A percentile compares a stretch with the other conserved stretches of the same genome.
These are phyloP conservation scores for Brachionus paranguensis DNA, from an alignment of 1,140 invertebrate species.

Conservation along the genomic window DNA sequence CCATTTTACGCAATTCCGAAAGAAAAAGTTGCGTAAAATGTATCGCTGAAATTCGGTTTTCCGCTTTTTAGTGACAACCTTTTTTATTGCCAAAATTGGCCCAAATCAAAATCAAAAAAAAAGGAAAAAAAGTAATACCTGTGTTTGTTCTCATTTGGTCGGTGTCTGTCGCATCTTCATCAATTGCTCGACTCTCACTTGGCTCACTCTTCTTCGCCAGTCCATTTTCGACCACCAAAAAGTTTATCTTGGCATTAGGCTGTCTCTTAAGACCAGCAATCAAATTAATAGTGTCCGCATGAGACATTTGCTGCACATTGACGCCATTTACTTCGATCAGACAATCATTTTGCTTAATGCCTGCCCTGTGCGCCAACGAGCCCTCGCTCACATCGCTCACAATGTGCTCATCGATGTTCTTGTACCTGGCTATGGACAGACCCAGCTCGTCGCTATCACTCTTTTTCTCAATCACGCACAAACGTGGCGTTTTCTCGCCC, in stretches of 20 bases:
- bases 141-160: too few relatives aligned
- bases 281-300: neutral
- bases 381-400: conserved; percentile 8
- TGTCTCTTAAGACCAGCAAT: neutral
- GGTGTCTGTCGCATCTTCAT: neutral
- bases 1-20: too few relatives aligned
- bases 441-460: conserved; percentile 3
- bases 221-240: conserved; percentile 10
- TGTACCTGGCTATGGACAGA: neutral
- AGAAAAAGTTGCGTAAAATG: too few relatives aligned
- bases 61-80: too few relatives aligned
- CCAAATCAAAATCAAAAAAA: too few relatives aligned
- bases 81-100: too few relatives aligned
- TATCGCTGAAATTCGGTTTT: too few relatives aligned
- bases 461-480: conserved; percentile 29
- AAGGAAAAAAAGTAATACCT: too few relatives aligned
- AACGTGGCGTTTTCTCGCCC: neutral
- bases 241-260: neutral
- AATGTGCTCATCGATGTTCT: conserved; percentile 6
- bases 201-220: neutral
- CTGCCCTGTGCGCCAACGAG: neutral
- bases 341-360: conserved; percentile 22
- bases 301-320: conserved; percentile 5
- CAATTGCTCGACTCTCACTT: neutral
- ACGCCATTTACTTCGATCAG: neutral